Base-by-base conservation (phyloP, 2,113 vertebrate genomes). In the Coreoperca whiteheadi region DNA sequence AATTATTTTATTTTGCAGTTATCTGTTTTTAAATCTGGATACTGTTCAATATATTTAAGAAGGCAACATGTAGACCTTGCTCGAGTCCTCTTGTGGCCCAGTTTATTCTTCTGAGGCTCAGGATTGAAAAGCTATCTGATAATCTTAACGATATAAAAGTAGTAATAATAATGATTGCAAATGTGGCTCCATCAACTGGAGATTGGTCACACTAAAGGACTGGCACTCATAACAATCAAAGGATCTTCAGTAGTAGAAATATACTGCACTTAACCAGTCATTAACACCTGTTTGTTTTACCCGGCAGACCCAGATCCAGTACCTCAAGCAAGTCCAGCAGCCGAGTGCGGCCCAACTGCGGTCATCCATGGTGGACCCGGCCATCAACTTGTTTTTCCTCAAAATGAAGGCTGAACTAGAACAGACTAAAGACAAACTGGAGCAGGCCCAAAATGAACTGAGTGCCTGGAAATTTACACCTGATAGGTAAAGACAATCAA, bases 381-480 rank as follows among this genome's bases (percentile, higher is more conserved):
- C 98, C 93, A 99, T 99, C 97, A 99, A 99, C 97, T 98, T 99
- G 96, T 98, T 99, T 98, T 99, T 99, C 98, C 97, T 98, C 96
- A 99, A 99, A 99, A 99, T 99, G 98, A 99, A 99, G 98, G 96
- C 96, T 89, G 98, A 99, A 99, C 97, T 99, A 97, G 97, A 99
- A 98, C 98, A 98, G 98, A 99, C 98, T 97, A 99, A 99, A 98
- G 98, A 99, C 97, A 99, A 99, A 99, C 98, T 99, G 98, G 97
- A 99, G 98, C 98, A 99, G 98, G 98, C 97, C 96, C 98, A 99
- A 99, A 99, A 99, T 99, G 98, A 99, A 99, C 97, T 99, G 97
- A 99, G 98, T 99, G 98, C 98, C 98, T 99, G 98, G 98, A 99
- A 99, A 97, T 99, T 99, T 99, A 99, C 98, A 97, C 98, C 98